Base-by-base conservation (phyloP, 2,113 vertebrate species). In the Ciconia maguari region DNA sequence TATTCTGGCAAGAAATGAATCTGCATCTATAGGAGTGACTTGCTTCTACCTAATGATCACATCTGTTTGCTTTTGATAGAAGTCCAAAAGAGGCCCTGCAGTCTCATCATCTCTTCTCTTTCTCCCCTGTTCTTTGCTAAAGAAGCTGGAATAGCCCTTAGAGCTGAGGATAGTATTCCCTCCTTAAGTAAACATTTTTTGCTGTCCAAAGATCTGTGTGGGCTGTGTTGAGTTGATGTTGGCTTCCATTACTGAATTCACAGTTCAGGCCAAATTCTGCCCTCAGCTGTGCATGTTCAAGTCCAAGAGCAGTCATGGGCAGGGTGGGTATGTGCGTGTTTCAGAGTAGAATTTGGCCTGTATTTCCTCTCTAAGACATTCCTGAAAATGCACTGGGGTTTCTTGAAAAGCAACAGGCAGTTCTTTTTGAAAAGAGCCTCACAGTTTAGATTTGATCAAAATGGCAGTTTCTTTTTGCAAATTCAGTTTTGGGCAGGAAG, bases 141-240 rank as follows among this genome's bases (percentile, higher is more conserved):
- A 95, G 90, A 81, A 92, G 38, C 80, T 91, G 89, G 52, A 92
- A 87, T 92, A 81, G n/a, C 34, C 80, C 65, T 89, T 84, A 13
- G 27, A 60, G 64, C 52, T 82, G 48, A 18, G 71, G 81, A 52
- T 89, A 90, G 65, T 77, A 76, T 89, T 96, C 89, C 48, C 30
- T 71, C 76, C 85, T 69, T 82, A 78, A 52, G 75, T 36, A 90
- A 89, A 87, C 60, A 44, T 34, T 42, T 84, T 84, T 87, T 91
- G 34, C 72, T 91, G n/a, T 72, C 80, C 77, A 89, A 32, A 93
- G 94, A 8, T 79, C 76, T 84, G 64, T 95, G 95, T 90, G 94
- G 93, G 89, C 94, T 65, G 27, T 82, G 86, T 82, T 82, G 80
- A 92, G 89, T 91, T 95, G 94, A 65, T 87, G 69, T 92, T 96